Conservation (phyloP, 2,113 vertebrate genomes). For the Felis catus region F.catus_Fca126_mat1.0 CM031428.1:10005501-10006000, state of each 20-base stretch:
- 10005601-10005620: neutral
- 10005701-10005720: neutral
- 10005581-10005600: neutral
- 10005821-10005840: neutral
- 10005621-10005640: neutral
- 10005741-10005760: neutral
- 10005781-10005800: no score
- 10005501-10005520: neutral
- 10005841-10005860: neutral
- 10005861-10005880: neutral
- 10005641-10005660: neutral
- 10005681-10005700: neutral
- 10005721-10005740: neutral
- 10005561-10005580: neutral
- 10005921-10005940: neutral
- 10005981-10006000: neutral
- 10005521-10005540: neutral
- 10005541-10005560: conserved; percentile 3
- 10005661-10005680: neutral
- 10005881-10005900: neutral
- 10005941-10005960: neutral
- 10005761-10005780: neutral
- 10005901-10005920: neutral
- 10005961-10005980: neutral
- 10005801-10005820: neutral